phyloP scores from a whole-genome alignment of 2,113 vertebrate species.

The Hippocampus comes region DNA sequence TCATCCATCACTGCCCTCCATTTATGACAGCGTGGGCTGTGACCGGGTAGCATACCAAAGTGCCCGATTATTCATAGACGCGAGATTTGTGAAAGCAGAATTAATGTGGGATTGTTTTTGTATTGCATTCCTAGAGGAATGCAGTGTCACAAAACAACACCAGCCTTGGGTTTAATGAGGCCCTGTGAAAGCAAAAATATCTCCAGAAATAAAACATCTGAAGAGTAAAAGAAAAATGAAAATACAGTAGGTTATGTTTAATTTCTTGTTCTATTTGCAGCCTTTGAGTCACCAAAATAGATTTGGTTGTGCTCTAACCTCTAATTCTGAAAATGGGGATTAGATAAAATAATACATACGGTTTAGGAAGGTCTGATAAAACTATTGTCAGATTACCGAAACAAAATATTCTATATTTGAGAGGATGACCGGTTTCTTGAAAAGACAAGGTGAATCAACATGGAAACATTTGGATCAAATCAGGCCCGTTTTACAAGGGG shows the following conservation, averaged over 20 bases:
- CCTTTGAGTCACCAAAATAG: neutral
- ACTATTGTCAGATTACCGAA: neutral
- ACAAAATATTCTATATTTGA: conserved; percentile 1
- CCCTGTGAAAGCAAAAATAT: conserved; percentile 4
- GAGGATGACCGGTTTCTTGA: neutral
- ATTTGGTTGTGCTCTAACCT: neutral
- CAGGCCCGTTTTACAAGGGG: conserved; percentile 22
- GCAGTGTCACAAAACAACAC: conserved; percentile 9
- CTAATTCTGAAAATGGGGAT: neutral
- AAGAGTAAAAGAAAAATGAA: neutral
- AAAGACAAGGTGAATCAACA: conserved; percentile 12
- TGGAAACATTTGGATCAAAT: conserved; percentile 7
- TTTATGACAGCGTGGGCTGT: conserved; percentile 16
- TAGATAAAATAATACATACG: neutral
- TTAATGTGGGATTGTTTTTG: conserved; percentile 16
- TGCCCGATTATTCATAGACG: conserved; percentile 16
- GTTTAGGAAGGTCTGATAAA: neutral
- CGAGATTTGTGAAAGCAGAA: conserved; percentile 19
- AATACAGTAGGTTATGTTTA: neutral
- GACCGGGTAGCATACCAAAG: conserved; percentile 35
- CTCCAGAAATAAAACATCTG: neutral
- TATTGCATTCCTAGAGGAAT: conserved; percentile 2
- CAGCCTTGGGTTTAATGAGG: conserved; percentile 13
- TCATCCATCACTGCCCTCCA: conserved; percentile 33
- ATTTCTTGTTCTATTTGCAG: neutral